phyloP scores from a whole-genome alignment of 1,140 invertebrate genomes.

The Patella vulgata region DNA sequence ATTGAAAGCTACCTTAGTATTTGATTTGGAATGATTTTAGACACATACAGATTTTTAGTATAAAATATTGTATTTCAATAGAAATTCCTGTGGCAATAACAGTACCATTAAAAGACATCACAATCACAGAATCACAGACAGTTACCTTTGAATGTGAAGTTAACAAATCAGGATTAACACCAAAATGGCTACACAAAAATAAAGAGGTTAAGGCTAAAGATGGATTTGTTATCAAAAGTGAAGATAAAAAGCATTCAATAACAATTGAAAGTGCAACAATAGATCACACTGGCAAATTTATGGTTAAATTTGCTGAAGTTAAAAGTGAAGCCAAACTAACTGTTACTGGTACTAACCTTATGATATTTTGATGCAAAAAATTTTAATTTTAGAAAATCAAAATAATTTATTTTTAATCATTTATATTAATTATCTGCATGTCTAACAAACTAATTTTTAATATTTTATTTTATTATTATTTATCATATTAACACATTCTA shows the following conservation, averaged over 20 bases:
- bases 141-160: conserved; percentile 61
- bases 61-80: too few species aligned
- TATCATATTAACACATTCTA: too few species aligned
- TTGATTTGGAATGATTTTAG: too few species aligned
- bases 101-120: conserved; percentile 47
- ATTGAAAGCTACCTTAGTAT: too few species aligned
- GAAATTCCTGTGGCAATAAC: conserved; percentile 45
- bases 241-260: conserved; percentile 53
- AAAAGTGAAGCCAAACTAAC: conserved; percentile 49
- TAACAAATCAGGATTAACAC: conserved; percentile 50
- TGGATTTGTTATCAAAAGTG: conserved; percentile 75
- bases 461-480: too few species aligned
- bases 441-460: too few species aligned
- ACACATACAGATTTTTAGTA: too few species aligned
- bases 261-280: conserved; percentile 49
- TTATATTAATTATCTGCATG: conserved; percentile 29
- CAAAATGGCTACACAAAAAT: conserved; percentile 72
- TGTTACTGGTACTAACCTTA: conserved; percentile 41
- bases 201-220: conserved; percentile 72
- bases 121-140: conserved; percentile 47
- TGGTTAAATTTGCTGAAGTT: conserved; percentile 47
- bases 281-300: conserved; percentile 53
- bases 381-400: conserved; percentile 31
- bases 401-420: conserved; percentile 44
- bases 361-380: conserved; percentile 33